phyloP scores from a whole-genome alignment of 2,888 invertebrate species.

The Hydrotaea diabolus region DNA sequence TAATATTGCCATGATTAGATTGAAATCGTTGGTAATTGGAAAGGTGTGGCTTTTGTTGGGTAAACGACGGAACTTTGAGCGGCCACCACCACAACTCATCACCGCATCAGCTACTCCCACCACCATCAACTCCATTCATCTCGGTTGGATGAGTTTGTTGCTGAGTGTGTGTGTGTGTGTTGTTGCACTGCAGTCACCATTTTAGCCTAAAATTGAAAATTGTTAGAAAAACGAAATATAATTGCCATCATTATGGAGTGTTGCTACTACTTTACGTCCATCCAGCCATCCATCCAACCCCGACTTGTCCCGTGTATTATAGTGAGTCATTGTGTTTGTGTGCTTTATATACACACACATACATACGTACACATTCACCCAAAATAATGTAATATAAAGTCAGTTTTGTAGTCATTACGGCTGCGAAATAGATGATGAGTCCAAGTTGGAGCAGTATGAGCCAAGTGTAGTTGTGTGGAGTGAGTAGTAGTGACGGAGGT shows the following conservation, averaged over 20 bases:
- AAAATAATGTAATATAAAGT: conserved; percentile 21
- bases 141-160: not conserved
- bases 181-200: conserved; percentile 53
- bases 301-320: not conserved
- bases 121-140: conserved; percentile 16
- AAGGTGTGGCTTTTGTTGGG: conserved; percentile 67
- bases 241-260: conserved; percentile 80
- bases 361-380: not conserved
- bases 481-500: conserved; percentile 21
- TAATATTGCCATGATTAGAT: conserved; percentile 64
- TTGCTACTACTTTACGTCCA: conserved; percentile 69
- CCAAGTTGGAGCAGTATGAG: conserved; percentile 15
- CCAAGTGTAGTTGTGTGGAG: not conserved
- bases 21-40: conserved; percentile 60
- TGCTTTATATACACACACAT: not conserved
- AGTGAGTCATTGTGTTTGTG: not conserved
- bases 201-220: conserved; percentile 76
- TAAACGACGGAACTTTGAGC: conserved; percentile 38
- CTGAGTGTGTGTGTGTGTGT: not conserved
- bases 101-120: not conserved
- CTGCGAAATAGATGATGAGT: conserved; percentile 32
- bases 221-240: conserved; percentile 80
- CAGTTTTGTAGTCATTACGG: conserved; percentile 21
- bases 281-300: not conserved
- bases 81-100: not conserved